A percentile compares a stretch with the other conserved stretches of the same genome.
These are phyloP conservation scores for Podabrus alpinus DNA, from an alignment of 2,888 invertebrate species.

Conservation along the genomic window DNA sequence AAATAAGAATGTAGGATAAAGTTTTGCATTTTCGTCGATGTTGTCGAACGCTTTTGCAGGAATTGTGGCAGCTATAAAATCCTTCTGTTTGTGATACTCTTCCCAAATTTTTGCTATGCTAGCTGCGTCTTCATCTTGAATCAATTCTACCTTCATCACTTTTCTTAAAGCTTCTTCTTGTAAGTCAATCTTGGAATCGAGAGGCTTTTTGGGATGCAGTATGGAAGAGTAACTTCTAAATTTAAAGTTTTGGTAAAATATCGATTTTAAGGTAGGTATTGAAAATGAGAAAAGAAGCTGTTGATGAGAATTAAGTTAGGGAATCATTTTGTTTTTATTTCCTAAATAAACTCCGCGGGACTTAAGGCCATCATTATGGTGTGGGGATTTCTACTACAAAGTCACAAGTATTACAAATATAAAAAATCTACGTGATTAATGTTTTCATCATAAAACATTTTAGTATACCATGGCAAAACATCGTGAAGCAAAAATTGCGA, in stretches of 20 bases:
- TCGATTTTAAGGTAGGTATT: too few relatives aligned
- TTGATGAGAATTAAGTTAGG: neutral
- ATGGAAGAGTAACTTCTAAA: slow-evolving; percentile 67
- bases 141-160: slow-evolving; percentile 78
- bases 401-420: too few relatives aligned
- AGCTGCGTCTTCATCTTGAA: slow-evolving; percentile 69
- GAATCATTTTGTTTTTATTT: too few relatives aligned
- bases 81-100: slow-evolving; percentile 77
- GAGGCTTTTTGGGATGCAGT: slow-evolving; percentile 64
- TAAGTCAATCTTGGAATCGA: slow-evolving; percentile 45
- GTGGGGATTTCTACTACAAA: too few relatives aligned
- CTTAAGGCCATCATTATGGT: too few relatives aligned
- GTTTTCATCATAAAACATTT: too few relatives aligned
- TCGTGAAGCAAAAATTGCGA: too few relatives aligned
- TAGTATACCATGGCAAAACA: too few relatives aligned
- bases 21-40: slow-evolving; percentile 62
- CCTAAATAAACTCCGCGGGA: too few relatives aligned
- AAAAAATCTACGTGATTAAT: too few relatives aligned
- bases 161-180: slow-evolving; percentile 64
- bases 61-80: slow-evolving; percentile 75
- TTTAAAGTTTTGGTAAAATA: neutral
- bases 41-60: slow-evolving; percentile 63
- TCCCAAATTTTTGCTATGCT: slow-evolving; percentile 81
- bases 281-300: neutral
- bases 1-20: slow-evolving; percentile 74